Evolutionary conservation across 2,888 invertebrate genomes (phyloP), one percentile per base, ranked within the genome.

Genomic region (Apodemia hepburni): DNA sequence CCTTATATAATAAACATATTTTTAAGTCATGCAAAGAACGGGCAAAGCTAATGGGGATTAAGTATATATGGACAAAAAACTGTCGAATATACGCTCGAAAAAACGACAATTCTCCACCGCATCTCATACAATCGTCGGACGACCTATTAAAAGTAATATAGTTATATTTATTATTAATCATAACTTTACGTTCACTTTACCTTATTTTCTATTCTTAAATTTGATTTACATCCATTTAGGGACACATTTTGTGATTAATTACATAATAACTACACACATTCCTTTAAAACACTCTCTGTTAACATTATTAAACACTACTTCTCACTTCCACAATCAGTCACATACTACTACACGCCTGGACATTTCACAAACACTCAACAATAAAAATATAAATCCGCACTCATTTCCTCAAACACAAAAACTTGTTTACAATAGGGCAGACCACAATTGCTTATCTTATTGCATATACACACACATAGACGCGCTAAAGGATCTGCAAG

Each of bases 31-130:
- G 45, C 58, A 33, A 33, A 51, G 7, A 42, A 18, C 3, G 45
- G 51, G 0, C 18, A 58, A 1, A 2, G 3, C 0, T 49, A 61
- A 3, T 15, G 60, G 15, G 51, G 27, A 22, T 18, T 11, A 18
- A 12, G 38, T 18, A 47, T 62, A 29, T 60, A 29, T 27, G 62
- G 60, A 27, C 62, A 65, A 17, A 65, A 61, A 49, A 59, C n/a
- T 47, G 33, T 38, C 15, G 38, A 54, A 61, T 54, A 35, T 60
- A 60, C 6, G 29, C 29, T 29, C 29, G 29, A 29, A 29, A 29
- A 29, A 29, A 29, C 9, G 57, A 57, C 15, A n/a, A 59, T 7
- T 12, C 3, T 12, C 4, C 57, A 3, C n/a, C 59, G 9, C 27
- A 22, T 4, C 12, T 27, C 12, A 60, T 45, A 47, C 22, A 22